Evolutionary conservation across 1,140 invertebrate genomes (phyloP), one percentile per base, ranked within the genome.

Genomic region (Lepidurus arcticus): DNA sequence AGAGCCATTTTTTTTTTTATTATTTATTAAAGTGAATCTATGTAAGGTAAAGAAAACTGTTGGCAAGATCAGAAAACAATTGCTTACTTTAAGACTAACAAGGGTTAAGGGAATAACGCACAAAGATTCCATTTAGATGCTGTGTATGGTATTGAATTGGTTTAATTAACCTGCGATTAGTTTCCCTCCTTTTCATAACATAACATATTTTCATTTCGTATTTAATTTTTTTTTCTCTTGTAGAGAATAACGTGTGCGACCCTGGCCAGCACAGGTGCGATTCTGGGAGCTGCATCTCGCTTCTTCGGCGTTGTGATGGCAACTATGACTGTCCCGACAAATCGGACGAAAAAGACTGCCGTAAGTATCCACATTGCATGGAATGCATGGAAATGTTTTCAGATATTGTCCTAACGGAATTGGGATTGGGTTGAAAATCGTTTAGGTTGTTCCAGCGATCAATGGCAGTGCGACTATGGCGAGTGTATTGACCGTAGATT

Each of bases 341-440:
- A 47, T 91, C 90, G 84, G 93, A 95, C 84, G 93, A 94, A 85
- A 84, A 86, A 75, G 83, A 87, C 81, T 91, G 90, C 84, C 78
- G 80, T 81, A 76, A 65, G 78, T 78, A 75, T 47, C 87, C 86
- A 83, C 83, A 74, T 76, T 74, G 74, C 74, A 47, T 34, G 34
- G 34, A 34, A 34, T 74, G 74, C 74, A 47, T 34, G 34, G 34
- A 34, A 34, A 34, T 34, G 34, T 34, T 34, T 34, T 34, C 34
- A 34, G 34, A 34, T 0, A 34, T 1, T 34, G n/a, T 65, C 1
- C 21, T 16, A 7, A 21, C 2, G 13, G 3, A 13, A 65, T 65
- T 65, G 16, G 13, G 16, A 7, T 16, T 65, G 7, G 21, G 6
- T n/a, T n/a, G 8, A 16, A 7, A 21, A 65, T 65, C 3, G 21